Conservation (phyloP, 2,113 vertebrate genomes). For the Myodes glareolus region DNA sequence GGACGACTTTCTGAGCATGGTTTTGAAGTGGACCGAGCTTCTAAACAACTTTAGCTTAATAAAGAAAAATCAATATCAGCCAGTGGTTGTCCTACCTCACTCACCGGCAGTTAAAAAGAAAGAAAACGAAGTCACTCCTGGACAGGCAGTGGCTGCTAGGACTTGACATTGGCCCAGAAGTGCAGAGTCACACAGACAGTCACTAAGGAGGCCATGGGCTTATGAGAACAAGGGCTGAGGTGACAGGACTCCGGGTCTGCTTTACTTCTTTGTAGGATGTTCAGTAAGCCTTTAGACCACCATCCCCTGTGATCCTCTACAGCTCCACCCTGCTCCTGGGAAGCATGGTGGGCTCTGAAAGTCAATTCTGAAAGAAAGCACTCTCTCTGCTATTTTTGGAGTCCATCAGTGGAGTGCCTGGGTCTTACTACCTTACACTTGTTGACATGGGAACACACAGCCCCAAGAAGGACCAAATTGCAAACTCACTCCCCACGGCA, state of each 20-base stretch:
- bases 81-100: background rate
- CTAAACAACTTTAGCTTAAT: background rate
- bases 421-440: fast-evolving
- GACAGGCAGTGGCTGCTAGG: background rate
- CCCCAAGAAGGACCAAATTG: too few relatives aligned
- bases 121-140: background rate
- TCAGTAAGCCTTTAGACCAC: background rate
- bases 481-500: background rate
- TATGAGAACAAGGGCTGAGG: background rate
- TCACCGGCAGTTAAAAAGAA: background rate
- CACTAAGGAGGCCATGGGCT: background rate
- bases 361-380: background rate
- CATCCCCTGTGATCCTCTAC: background rate
- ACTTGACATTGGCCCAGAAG: background rate
- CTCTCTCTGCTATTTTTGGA: background rate
- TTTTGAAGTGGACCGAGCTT: background rate
- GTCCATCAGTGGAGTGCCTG: fast-evolving
- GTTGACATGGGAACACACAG: background rate
- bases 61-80: background rate
- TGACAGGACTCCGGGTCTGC: background rate
- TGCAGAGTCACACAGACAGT: background rate
- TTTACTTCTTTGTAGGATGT: background rate
- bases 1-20: background rate
- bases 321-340: background rate
- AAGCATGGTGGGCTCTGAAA: background rate